A percentile compares a stretch with the other conserved stretches of the same genome.
Conservation (phyloP, 2,113 vertebrate species). For the Sprattus sprattus region DNA sequence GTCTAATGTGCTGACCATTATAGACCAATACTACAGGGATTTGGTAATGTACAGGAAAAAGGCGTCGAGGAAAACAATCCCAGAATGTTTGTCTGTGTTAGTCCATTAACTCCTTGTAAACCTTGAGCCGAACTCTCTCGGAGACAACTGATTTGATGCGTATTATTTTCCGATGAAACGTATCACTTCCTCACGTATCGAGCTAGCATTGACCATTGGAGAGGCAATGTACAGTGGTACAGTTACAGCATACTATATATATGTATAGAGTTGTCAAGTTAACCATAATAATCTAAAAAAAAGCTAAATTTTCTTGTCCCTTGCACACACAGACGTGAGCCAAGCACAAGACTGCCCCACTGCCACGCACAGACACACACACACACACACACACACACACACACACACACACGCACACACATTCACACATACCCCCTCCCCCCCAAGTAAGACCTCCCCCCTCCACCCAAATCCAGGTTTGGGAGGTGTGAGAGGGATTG, state of each 20-base stretch:
- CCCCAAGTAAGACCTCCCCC: background rate
- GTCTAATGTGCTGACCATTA: slow-evolving; percentile 7
- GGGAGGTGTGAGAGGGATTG: slow-evolving; percentile 59
- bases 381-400: background rate
- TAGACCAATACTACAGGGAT: background rate
- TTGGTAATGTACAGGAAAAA: background rate
- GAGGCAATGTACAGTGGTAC: background rate
- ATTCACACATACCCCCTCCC: background rate
- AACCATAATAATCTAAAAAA: background rate
- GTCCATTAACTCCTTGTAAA: background rate
- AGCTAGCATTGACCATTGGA: background rate
- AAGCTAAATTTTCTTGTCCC: background rate
- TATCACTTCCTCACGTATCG: background rate
- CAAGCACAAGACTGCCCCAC: background rate
- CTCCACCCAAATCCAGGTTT: background rate
- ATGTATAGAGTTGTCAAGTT: too few species aligned
- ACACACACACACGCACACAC: background rate
- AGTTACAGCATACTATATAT: too few species aligned
- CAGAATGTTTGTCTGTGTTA: background rate
- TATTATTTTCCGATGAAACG: background rate
- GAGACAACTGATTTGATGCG: background rate
- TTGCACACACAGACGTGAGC: background rate
- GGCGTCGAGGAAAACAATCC: background rate
- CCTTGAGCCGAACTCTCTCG: background rate
- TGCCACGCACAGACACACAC: background rate